A percentile compares a stretch with the other conserved stretches of the same genome.
Evolutionary conservation across 2,113 vertebrate genomes (phyloP).

Genomic region (Strigops habroptila): DNA sequence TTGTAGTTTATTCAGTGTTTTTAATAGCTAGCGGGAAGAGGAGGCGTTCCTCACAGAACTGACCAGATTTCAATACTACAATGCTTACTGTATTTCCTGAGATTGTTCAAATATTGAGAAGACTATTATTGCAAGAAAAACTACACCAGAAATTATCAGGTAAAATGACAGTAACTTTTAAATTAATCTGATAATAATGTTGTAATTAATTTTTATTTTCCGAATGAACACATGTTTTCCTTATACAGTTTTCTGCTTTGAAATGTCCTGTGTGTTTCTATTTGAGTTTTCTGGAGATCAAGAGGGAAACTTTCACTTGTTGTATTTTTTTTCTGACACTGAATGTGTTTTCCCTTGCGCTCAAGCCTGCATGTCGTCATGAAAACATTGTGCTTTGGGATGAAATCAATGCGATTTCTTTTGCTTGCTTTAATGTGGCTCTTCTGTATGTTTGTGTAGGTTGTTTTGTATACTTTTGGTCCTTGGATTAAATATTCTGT

Average conservation of each 20-base stretch:
- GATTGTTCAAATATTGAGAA: not conserved
- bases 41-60: not conserved
- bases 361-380: not conserved
- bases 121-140: not conserved
- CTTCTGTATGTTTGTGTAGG: not conserved
- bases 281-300: not conserved
- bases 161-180: not conserved
- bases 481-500: not conserved
- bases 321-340: not conserved
- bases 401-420: not conserved
- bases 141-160: not conserved
- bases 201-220: not conserved
- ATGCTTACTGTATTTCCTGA: not conserved
- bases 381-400: not conserved
- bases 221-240: not conserved
- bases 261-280: not conserved
- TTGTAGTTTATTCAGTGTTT: not conserved
- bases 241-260: not conserved
- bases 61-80: not conserved
- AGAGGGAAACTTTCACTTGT: not conserved
- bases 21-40: fast-evolving
- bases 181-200: not conserved
- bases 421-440: not conserved
- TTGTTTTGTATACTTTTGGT: not conserved
- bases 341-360: not conserved